Percentiles rank a stretch among this genome's conserved stretches.
phyloP scores from a whole-genome alignment of 2,888 invertebrate genomes.

The Alsophila aescularia region DNA sequence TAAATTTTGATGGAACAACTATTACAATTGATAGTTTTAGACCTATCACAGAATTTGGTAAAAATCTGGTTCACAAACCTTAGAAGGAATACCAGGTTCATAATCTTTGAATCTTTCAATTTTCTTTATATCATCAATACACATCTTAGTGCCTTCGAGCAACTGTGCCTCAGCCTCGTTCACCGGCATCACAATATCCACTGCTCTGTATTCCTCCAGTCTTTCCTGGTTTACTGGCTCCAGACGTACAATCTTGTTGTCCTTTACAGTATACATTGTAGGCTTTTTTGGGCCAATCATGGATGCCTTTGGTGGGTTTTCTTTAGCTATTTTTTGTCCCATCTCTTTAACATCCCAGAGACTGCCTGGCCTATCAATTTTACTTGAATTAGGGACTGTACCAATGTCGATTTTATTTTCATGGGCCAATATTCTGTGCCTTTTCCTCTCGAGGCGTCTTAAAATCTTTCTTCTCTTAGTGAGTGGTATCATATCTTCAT shows the following conservation, averaged over 20 bases:
- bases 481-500: slow-evolving; percentile 67
- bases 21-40: too few relatives aligned
- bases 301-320: slow-evolving; percentile 30
- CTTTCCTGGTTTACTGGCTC: slow-evolving; percentile 49
- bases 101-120: slow-evolving; percentile 83
- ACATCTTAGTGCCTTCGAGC: slow-evolving; percentile 77
- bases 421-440: slow-evolving; percentile 57
- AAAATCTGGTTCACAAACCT: slow-evolving; percentile 53
- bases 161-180: slow-evolving; percentile 67
- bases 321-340: slow-evolving; percentile 31
- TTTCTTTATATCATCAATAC: slow-evolving; percentile 79
- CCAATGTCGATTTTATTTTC: slow-evolving; percentile 45
- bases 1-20: too few relatives aligned
- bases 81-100: slow-evolving; percentile 78
- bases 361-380: slow-evolving; percentile 55
- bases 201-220: slow-evolving; percentile 56
- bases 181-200: slow-evolving; percentile 68
- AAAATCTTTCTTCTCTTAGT: slow-evolving; percentile 76
- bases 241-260: slow-evolving; percentile 78
- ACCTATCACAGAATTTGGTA: not conserved
- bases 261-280: slow-evolving; percentile 77
- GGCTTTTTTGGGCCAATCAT: slow-evolving; percentile 23
- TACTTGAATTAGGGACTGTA: slow-evolving; percentile 35
- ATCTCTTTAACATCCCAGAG: slow-evolving; percentile 76
- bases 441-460: slow-evolving; percentile 73